Evolutionary conservation across 30 jellyfish, hydroid and myxozoan species (phyloP).

Genomic region (Chironex yamaguchii): DNA sequence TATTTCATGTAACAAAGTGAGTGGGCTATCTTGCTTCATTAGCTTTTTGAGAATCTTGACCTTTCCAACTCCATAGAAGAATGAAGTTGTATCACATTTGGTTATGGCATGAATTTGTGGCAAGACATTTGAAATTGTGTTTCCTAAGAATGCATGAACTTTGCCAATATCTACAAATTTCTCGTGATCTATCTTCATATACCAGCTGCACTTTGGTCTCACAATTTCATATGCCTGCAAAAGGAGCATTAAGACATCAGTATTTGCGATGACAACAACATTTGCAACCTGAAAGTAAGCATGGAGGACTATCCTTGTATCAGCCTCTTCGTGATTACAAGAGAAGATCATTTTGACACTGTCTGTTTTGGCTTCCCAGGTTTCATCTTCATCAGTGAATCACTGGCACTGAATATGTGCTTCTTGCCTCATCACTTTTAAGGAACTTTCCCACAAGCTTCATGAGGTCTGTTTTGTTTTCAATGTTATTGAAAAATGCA

Average conservation of each 20-base stretch:
- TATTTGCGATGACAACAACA: slow-evolving; percentile 20
- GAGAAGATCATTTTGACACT: too few relatives aligned
- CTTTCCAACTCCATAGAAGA: slow-evolving; percentile 45
- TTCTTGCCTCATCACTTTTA: slow-evolving; percentile 6
- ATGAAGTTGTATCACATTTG: slow-evolving; percentile 33
- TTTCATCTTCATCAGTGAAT: not conserved
- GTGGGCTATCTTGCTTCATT: not conserved
- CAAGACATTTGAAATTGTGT: not conserved
- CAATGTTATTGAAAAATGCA: slow-evolving; percentile 6
- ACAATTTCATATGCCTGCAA: slow-evolving; percentile 2
- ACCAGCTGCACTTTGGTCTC: slow-evolving; percentile 3
- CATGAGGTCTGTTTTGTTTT: slow-evolving; percentile 4
- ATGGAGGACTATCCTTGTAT: slow-evolving; percentile 29
- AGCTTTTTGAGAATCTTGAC: slow-evolving; percentile 6
- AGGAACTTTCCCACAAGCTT: not conserved
- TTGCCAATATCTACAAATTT: slow-evolving; percentile 5
- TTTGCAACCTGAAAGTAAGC: slow-evolving; percentile 1
- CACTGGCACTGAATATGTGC: not conserved
- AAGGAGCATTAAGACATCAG: slow-evolving; percentile 12
- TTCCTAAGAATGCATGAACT: not conserved
- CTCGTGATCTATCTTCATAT: slow-evolving; percentile 26
- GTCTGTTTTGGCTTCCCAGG: not conserved
- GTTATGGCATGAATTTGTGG: slow-evolving; percentile 32
- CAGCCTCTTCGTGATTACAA: slow-evolving; percentile 18
- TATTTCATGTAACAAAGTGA: not conserved